Base-by-base conservation (phyloP, 2,888 invertebrate species). In the Idaea dimidiata region DNA sequence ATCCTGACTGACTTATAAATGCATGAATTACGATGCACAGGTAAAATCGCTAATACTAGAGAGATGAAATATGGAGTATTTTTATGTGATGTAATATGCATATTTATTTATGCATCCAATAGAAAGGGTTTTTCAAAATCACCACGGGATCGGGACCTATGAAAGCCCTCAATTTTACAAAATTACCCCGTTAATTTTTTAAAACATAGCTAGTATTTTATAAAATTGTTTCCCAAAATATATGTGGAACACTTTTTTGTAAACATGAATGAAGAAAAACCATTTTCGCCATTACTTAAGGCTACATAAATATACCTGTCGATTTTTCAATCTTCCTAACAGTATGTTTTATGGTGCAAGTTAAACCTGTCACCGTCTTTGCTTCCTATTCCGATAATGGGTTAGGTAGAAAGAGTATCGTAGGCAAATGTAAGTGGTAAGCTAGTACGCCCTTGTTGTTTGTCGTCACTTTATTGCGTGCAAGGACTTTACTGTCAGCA, bases 351-450 rank as follows among this genome's bases (percentile, higher is more conserved):
- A 43, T 43, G 43, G 43, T 43, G 43, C 10, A 43, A 43, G 54
- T 55, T 55, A 17, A 55, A 56, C 56, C 56, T 43, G 43, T 43
- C 43, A 43, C 7, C 56, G 10, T 58, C 60, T 56, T 18, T 7
- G 62, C 62, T 62, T 65, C 57, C 57, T 58, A 60, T 65, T 62
- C 59, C 61, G 60, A 61, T 63, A 66, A 62, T 56, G 54, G 64
- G 56, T 58, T 43, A 43, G 43, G 59, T 54, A 59, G 43, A 55
- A 16, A 55, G 14, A 1, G 59, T 18, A 60, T 33, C 31, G 43
- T 43, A 43, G 10, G 43, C 43, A 43, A 43, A 43, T 43, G 43
- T 43, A 10, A 43, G 43, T 43, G 43, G 2, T 43, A 43, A 14
- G 0, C 43, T 14, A 10, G 10, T 43, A 43, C 56, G 18, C 56